These are phyloP conservation scores for Flexamia atlantica DNA, from an alignment of 2,888 invertebrate genomes.

Conservation along the genomic window DNA sequence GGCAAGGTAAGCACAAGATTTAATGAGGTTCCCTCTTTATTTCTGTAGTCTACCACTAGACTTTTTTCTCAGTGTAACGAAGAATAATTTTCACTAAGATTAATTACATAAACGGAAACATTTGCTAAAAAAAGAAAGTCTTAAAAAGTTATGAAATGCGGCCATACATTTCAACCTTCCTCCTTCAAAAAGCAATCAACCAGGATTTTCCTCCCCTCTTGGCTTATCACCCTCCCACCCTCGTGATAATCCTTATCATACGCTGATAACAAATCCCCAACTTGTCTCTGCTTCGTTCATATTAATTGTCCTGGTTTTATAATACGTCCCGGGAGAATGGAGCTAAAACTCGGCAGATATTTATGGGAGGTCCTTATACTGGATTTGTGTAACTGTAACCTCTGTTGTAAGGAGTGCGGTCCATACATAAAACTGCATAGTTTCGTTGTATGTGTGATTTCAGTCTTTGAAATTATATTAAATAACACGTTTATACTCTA, in stretches of 20 bases:
- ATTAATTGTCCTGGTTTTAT: constrained; percentile 27
- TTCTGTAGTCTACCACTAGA: no score
- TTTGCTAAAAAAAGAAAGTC: neutral
- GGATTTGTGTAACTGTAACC: constrained; percentile 8
- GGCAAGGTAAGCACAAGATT: no score
- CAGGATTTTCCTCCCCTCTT: neutral
- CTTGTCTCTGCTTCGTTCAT: constrained; percentile 30
- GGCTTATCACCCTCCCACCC: neutral
- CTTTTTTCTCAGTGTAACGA: no score
- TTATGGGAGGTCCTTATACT: neutral
- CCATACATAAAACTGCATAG: no score
- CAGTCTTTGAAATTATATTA: no score
- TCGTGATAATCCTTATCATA: constrained; percentile 38
- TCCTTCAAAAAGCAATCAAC: constrained; percentile 38
- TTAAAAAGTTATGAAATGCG: constrained; percentile 16
- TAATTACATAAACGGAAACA: no score
- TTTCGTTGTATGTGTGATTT: no score
- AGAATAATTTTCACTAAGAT: no score
- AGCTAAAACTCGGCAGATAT: neutral
- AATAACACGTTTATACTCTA: no score
- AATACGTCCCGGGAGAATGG: neutral
- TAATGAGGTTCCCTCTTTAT: no score
- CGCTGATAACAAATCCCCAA: constrained; percentile 22
- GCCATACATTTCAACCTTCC: constrained; percentile 27
- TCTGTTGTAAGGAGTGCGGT: no score